Conservation (phyloP, 2,888 invertebrate species). For the Leucophenga montana region DNA sequence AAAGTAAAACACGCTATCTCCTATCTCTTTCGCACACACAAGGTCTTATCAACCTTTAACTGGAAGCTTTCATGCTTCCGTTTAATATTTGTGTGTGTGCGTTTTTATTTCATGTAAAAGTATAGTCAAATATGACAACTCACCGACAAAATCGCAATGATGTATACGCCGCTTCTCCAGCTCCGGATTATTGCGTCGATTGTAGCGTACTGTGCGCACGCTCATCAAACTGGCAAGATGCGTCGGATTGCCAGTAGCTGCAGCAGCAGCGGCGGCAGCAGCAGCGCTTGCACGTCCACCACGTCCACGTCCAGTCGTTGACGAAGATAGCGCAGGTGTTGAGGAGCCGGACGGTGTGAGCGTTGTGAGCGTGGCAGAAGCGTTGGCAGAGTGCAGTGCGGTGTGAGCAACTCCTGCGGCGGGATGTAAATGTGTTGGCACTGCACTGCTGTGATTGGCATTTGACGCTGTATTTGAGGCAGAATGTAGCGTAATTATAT, state of each 20-base stretch:
- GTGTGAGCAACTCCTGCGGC: conserved; percentile 31
- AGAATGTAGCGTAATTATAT: conserved; percentile 58
- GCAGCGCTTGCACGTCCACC: conserved; percentile 43
- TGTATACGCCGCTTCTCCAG: conserved; percentile 96
- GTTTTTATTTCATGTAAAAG: too few relatives aligned
- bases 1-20: too few relatives aligned
- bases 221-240: conserved; percentile 70
- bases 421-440: conserved; percentile 21
- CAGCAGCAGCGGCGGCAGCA: not conserved
- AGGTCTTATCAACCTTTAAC: too few relatives aligned
- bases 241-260: conserved; percentile 58
- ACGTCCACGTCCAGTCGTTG: conserved; percentile 32
- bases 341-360: conserved; percentile 53
- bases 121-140: too few relatives aligned
- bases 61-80: too few relatives aligned
- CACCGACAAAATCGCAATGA: conserved; percentile 95
- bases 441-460: conserved; percentile 9
- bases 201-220: conserved; percentile 80
- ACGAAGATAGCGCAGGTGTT: conserved; percentile 26
- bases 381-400: conserved; percentile 45
- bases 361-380: conserved; percentile 55
- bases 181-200: conserved; percentile 96
- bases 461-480: conserved; percentile 20
- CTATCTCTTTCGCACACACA: too few relatives aligned
- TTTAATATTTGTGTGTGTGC: too few relatives aligned